Evolutionary conservation across 2,113 vertebrate species (phyloP).

Genomic region (Procavia capensis): DNA sequence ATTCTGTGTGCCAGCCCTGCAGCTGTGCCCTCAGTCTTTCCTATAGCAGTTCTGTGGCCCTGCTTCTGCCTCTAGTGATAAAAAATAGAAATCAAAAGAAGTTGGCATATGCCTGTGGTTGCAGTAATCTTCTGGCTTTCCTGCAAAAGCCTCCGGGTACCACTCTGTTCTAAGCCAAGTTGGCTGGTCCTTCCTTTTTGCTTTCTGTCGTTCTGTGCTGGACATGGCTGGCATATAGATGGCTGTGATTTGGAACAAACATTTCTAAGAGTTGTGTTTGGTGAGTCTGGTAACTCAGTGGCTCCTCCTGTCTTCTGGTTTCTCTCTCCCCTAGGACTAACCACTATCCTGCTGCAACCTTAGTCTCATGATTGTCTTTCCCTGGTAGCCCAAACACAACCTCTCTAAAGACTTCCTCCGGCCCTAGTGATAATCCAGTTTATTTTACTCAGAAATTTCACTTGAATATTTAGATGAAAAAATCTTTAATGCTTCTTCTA

Average conservation of each 20-base stretch:
- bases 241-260: neutral
- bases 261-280: constrained; percentile 18
- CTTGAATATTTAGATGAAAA: constrained; percentile 30
- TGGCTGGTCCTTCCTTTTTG: neutral
- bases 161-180: neutral
- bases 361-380: neutral
- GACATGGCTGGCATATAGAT: constrained; percentile 10
- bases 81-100: neutral
- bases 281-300: neutral
- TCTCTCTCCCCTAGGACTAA: neutral
- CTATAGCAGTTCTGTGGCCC: neutral
- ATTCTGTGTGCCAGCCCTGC: neutral
- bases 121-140: neutral
- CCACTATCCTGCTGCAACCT: neutral
- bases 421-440: neutral
- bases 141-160: neutral
- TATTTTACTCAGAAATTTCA: neutral
- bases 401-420: neutral
- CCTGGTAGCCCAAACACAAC: neutral
- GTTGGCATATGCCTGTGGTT: neutral
- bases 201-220: neutral
- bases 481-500: neutral
- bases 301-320: neutral
- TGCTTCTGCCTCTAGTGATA: neutral
- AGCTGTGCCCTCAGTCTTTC: neutral